Evolutionary conservation across 2,888 invertebrate species (phyloP).

Genomic region (Scotopteryx bipunctaria): DNA sequence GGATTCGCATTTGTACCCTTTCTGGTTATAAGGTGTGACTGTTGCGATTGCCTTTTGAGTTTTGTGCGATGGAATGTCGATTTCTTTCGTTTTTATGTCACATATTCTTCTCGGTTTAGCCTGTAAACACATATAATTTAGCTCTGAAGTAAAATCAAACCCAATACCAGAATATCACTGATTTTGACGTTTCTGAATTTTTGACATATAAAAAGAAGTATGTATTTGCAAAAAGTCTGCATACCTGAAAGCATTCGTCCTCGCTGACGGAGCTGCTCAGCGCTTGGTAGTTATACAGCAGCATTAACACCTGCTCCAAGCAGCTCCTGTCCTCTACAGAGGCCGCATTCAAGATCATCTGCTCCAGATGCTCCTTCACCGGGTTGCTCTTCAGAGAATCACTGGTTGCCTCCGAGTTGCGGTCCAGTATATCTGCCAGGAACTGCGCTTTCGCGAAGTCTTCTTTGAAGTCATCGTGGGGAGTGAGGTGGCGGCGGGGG

Average conservation of each 20-base stretch:
- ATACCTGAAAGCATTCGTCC: constrained; percentile 82
- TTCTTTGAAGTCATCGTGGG: constrained; percentile 77
- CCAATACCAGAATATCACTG: not conserved
- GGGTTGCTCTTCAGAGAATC: constrained; percentile 76
- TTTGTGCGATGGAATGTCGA: constrained; percentile 70
- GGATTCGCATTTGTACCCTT: constrained; percentile 76
- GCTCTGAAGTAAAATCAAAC: not conserved
- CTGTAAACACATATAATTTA: constrained; percentile 48
- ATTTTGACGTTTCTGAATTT: not conserved
- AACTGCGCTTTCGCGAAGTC: constrained; percentile 79
- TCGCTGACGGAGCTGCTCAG: constrained; percentile 81
- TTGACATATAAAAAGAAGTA: not conserved
- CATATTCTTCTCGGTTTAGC: constrained; percentile 72
- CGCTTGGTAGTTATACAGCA: constrained; percentile 85
- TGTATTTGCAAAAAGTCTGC: constrained; percentile 32
- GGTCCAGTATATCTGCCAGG: constrained; percentile 71
- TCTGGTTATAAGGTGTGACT: constrained; percentile 84
- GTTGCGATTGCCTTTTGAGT: constrained; percentile 85
- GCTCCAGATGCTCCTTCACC: constrained; percentile 77
- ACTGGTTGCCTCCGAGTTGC: constrained; percentile 71
- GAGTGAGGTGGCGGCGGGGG: constrained; percentile 64
- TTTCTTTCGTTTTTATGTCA: constrained; percentile 72
- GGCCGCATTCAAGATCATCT: constrained; percentile 77
- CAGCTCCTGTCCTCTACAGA: constrained; percentile 84
- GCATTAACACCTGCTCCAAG: constrained; percentile 84